A percentile compares a stretch with the other conserved stretches of the same genome.
These are phyloP conservation scores for Elanus axillaris DNA, from an alignment of 2,113 vertebrate genomes.

Conservation along the genomic window DNA sequence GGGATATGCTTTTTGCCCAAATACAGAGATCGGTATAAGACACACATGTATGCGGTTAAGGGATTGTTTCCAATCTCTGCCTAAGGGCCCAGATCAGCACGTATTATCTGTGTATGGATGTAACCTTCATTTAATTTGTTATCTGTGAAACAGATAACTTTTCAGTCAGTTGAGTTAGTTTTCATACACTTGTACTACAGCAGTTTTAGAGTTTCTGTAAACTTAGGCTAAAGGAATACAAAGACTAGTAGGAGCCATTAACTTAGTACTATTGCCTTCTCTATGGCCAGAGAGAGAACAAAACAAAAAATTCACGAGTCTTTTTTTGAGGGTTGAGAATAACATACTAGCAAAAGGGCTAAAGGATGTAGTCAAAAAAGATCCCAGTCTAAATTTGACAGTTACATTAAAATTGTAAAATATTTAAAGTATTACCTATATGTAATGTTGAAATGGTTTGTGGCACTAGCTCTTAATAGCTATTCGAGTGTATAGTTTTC, in stretches of 20 bases:
- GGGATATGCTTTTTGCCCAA: not conserved
- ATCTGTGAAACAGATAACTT: not conserved
- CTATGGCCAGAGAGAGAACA: not conserved
- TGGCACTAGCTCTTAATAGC: not conserved
- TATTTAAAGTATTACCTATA: not conserved
- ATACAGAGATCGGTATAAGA: not conserved
- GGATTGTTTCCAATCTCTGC: not conserved
- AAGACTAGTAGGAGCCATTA: not conserved
- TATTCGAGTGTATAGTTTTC: not conserved
- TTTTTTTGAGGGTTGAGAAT: not conserved
- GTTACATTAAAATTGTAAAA: not conserved
- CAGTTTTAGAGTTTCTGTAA: not conserved
- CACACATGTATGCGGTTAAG: not conserved
- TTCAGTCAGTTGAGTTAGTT: not conserved
- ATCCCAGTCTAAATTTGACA: not conserved
- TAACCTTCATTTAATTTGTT: not conserved
- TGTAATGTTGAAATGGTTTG: not conserved
- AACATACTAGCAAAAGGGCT: not conserved
- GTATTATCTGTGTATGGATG: not conserved
- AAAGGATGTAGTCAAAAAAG: not conserved
- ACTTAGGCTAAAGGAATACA: not conserved
- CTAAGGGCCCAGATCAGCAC: not conserved
- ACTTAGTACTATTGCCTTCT: not conserved
- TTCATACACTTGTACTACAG: not conserved
- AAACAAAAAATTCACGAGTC: not conserved